Percentiles rank a stretch among this genome's conserved stretches.
Evolutionary conservation across 2,888 invertebrate genomes (phyloP).

Genomic region (Agrotis ipsilon): DNA sequence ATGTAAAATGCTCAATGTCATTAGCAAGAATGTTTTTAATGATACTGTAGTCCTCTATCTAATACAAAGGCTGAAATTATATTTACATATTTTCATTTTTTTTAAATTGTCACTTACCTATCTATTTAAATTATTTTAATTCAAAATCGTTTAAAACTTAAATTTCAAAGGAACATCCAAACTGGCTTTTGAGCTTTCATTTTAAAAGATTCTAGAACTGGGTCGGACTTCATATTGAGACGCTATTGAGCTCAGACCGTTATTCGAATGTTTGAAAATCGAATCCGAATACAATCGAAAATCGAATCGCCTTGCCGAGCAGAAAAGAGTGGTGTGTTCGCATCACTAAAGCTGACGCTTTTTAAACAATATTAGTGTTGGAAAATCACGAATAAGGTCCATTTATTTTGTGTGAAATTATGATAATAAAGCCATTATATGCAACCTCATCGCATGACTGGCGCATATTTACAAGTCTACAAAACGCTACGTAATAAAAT

Average conservation of each 20-base stretch:
- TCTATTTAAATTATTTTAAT: no score
- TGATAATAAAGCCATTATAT: slow-evolving; percentile 82
- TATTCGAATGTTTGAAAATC: slow-evolving; percentile 41
- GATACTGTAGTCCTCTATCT: no score
- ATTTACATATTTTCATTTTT: no score
- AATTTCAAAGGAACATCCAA: slow-evolving; percentile 6
- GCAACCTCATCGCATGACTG: slow-evolving; percentile 84
- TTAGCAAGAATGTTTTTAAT: no score
- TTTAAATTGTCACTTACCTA: no score
- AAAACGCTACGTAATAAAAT: slow-evolving; percentile 68
- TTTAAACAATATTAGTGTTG: slow-evolving; percentile 75
- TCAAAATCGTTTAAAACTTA: not conserved
- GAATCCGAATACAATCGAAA: slow-evolving; percentile 37
- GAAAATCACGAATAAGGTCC: slow-evolving; percentile 75
- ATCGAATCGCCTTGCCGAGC: slow-evolving; percentile 28
- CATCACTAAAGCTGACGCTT: slow-evolving; percentile 57
- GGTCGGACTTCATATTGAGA: slow-evolving; percentile 38
- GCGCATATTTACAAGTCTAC: slow-evolving; percentile 74
- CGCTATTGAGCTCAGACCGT: slow-evolving; percentile 33
- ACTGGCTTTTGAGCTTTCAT: slow-evolving; percentile 29
- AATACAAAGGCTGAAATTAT: no score
- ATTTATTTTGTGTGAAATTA: slow-evolving; percentile 81
- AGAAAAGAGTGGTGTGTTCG: slow-evolving; percentile 32
- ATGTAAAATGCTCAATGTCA: no score
- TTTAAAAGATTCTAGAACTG: slow-evolving; percentile 35